Evolutionary conservation across 2,113 vertebrate genomes (phyloP).

Genomic region (Syngnathus scovelli): DNA sequence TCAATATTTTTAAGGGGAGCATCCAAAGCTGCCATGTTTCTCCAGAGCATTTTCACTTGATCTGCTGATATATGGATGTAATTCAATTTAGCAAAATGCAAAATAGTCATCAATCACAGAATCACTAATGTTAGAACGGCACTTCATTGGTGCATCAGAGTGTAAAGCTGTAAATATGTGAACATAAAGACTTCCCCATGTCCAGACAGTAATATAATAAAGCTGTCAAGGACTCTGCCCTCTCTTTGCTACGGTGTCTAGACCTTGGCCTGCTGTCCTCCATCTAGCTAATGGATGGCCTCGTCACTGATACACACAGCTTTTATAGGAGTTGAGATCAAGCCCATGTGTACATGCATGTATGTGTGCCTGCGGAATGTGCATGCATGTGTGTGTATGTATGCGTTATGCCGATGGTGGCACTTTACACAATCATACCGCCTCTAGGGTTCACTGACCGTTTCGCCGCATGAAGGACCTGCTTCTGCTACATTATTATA

Average conservation of each 20-base stretch:
- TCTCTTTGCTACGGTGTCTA: slow-evolving; percentile 21
- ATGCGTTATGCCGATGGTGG: slow-evolving; percentile 39
- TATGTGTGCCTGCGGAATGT: neutral
- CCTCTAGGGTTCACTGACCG: slow-evolving; percentile 41
- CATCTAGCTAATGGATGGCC: slow-evolving; percentile 45
- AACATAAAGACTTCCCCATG: slow-evolving; percentile 33
- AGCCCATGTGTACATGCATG: neutral
- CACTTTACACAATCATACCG: slow-evolving; percentile 42
- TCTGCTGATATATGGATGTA: neutral
- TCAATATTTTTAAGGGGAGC: slow-evolving; percentile 23
- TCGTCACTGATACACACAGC: slow-evolving; percentile 18
- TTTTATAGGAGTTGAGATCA: slow-evolving; percentile 33
- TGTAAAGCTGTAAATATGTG: slow-evolving; percentile 34
- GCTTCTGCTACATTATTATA: neutral
- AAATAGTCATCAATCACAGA: neutral
- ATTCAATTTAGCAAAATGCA: neutral
- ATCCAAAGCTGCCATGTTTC: slow-evolving; percentile 18
- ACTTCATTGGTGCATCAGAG: neutral
- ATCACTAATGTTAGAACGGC: neutral
- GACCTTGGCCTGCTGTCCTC: slow-evolving; percentile 37
- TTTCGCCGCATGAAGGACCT: slow-evolving; percentile 28
- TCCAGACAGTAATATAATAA: slow-evolving; percentile 40
- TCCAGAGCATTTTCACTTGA: slow-evolving; percentile 16
- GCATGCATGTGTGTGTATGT: neutral
- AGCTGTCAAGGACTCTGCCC: slow-evolving; percentile 30